phyloP scores from a whole-genome alignment of 2,888 invertebrate species.

The Oeneis ivallda region DNA sequence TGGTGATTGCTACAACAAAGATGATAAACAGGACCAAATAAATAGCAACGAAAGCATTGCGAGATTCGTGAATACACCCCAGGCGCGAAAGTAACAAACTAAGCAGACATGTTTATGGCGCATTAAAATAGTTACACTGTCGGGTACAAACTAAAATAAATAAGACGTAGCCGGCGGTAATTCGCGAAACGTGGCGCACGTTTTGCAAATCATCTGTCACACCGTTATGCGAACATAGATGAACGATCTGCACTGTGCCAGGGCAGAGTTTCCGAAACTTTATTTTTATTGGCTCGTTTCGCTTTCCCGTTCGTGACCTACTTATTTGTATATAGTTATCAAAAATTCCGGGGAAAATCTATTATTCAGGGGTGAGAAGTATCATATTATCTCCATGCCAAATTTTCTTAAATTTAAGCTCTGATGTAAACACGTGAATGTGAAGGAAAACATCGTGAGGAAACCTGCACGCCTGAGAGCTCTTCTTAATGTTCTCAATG shows the following conservation, averaged over 20 bases:
- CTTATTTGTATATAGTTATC: background rate
- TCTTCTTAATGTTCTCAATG: too few species aligned
- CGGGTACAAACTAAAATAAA: constrained; percentile 26
- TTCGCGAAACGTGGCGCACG: constrained; percentile 31
- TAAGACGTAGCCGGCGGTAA: constrained; percentile 25
- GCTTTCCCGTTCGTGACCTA: too few species aligned
- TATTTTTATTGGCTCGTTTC: background rate
- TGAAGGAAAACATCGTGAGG: too few species aligned
- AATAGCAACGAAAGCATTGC: background rate
- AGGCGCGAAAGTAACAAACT: constrained; percentile 22
- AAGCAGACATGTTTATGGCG: constrained; percentile 25
- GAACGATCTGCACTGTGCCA: constrained; percentile 14
- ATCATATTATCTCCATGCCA: too few species aligned
- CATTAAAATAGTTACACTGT: constrained; percentile 27
- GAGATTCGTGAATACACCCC: constrained; percentile 14
- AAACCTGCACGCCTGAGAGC: too few species aligned
- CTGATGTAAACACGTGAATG: too few species aligned
- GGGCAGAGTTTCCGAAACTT: background rate
- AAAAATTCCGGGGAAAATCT: too few species aligned
- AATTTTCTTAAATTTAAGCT: too few species aligned
- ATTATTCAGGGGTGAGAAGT: too few species aligned
- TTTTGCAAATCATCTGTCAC: constrained; percentile 31
- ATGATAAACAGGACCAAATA: constrained; percentile 3
- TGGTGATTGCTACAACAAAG: background rate
- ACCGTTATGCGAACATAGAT: constrained; percentile 16